A percentile compares a stretch with the other conserved stretches of the same genome.
phyloP scores from a whole-genome alignment of 2,888 invertebrate genomes.

The Lapara coniferarum region DNA sequence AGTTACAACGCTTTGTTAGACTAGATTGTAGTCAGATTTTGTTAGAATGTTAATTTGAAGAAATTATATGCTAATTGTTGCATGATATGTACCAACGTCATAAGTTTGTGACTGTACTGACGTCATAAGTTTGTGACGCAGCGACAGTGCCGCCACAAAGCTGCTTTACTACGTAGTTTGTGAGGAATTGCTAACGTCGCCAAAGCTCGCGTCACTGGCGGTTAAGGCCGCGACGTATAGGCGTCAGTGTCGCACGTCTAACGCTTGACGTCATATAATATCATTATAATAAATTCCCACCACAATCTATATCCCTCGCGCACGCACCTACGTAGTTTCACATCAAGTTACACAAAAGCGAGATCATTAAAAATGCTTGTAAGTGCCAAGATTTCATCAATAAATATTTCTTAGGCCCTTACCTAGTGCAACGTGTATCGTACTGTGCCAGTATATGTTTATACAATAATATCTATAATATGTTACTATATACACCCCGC shows the following conservation, averaged over 20 bases:
- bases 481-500: not conserved
- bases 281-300: not conserved
- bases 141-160: too few species aligned
- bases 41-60: too few species aligned
- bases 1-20: not conserved
- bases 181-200: too few species aligned
- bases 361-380: constrained; percentile 31
- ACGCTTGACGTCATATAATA: not conserved
- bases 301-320: not conserved
- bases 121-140: too few species aligned
- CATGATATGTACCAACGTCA: too few species aligned
- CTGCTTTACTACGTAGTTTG: too few species aligned
- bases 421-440: constrained; percentile 36
- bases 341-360: constrained; percentile 24
- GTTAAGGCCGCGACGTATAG: too few species aligned
- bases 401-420: constrained; percentile 65
- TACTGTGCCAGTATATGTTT: constrained; percentile 22
- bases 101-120: too few species aligned
- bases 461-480: constrained; percentile 10
- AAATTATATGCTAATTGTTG: too few species aligned
- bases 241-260: too few species aligned
- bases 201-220: too few species aligned
- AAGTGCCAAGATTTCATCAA: constrained; percentile 60
- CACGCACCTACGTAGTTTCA: constrained; percentile 11
- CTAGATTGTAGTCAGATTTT: too few species aligned